Evolutionary conservation across 2,113 vertebrate species (phyloP), one percentile per base, ranked within the genome.

Genomic region (Benitochromis conjunctus): DNA sequence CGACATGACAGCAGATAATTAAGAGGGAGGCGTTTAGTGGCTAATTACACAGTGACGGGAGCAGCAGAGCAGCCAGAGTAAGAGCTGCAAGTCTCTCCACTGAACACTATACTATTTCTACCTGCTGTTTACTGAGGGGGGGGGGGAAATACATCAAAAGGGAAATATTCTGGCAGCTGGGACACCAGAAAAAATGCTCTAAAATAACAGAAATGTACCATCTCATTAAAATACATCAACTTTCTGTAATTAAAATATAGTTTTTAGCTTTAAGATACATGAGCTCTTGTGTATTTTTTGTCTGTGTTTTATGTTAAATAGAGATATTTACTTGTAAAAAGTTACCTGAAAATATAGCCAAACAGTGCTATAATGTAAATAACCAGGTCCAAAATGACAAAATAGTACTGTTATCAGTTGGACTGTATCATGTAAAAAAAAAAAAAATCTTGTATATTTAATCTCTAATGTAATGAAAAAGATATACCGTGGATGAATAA

Each of bases 1-100:
- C 31, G n/a, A 29, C 87, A 53, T 82, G 88, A 82, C 91, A 89
- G 92, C 80, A 29, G 85, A 83, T 92, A 85, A 93, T 94, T 92
- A 92, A 88, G 84, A 91, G 90, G 91, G 89, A 89, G 89, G 89
- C 29, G 18, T 86, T 91, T 74, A 89, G 84, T 38, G 88, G 78
- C 89, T 92, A 89, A 93, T 92, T 94, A 89, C 80, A 83, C 57
- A 34, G 82, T 7, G 89, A 83, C 58, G 9, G 60, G 76, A 91
- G 74, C 79, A 83, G 87, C 34, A 41, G 62, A 81, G 76, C 80
- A 83, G 85, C 89, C 85, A 2, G 77, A 88, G 77, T 79, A 58
- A 81, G 79, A 81, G 78, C 91, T 21, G 69, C 51, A 55, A 86
- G 71, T 76, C 55, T 80, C 71, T 21, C 29, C 29, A 26, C 79